Conservation (phyloP, 2,888 invertebrate genomes). For the Philereme transversata region DNA sequence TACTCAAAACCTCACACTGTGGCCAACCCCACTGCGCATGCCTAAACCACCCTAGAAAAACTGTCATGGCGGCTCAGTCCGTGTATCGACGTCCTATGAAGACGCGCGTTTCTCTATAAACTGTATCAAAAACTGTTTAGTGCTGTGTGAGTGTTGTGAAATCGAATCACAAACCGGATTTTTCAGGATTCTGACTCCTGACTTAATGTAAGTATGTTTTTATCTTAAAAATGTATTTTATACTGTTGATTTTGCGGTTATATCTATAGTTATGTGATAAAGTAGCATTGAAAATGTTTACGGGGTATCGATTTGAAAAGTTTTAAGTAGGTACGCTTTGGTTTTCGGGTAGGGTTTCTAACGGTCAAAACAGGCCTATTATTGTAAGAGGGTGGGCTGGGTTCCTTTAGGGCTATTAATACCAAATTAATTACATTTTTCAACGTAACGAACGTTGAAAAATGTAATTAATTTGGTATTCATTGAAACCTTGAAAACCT, state of each 20-base stretch:
- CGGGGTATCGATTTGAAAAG: constrained; percentile 23
- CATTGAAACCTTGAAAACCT: too few relatives aligned
- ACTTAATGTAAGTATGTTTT: not conserved
- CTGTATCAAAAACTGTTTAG: constrained; percentile 32
- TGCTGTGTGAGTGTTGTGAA: constrained; percentile 45
- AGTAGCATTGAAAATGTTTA: constrained; percentile 18
- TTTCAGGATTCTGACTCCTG: constrained; percentile 47
- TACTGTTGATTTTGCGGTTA: not conserved
- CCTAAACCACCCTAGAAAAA: constrained; percentile 66
- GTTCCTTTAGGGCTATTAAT: constrained; percentile 4
- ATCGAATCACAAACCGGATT: constrained; percentile 54
- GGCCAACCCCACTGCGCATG: constrained; percentile 60
- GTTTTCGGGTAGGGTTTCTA: constrained; percentile 16
- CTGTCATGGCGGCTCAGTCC: constrained; percentile 77
- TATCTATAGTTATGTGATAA: not conserved
- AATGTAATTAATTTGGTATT: too few relatives aligned
- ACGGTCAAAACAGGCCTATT: constrained; percentile 11
- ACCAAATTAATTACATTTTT: constrained; percentile 7
- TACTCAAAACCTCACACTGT: constrained; percentile 28
- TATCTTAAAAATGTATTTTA: not conserved
- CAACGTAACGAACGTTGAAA: too few relatives aligned
- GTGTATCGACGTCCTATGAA: constrained; percentile 69
- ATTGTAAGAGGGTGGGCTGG: not conserved
- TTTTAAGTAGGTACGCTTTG: constrained; percentile 21
- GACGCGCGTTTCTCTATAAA: constrained; percentile 54